Evolutionary conservation across 2,888 invertebrate species (phyloP).

Genomic region (Hoplodrina ambigua): DNA sequence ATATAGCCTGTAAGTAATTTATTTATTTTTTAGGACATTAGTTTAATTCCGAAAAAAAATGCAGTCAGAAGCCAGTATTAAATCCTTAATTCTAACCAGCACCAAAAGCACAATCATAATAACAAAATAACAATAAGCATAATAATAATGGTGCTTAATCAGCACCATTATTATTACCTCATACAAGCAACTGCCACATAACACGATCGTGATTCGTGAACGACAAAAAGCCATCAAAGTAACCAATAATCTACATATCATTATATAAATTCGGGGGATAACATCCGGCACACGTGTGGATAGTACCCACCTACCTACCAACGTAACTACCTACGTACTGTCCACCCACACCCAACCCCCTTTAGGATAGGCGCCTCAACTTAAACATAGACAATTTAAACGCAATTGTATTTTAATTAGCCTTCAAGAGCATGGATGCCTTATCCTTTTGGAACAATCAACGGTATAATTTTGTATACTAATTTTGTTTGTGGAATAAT

Average conservation of each 20-base stretch:
- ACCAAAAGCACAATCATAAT: too few species aligned
- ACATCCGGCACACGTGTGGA: slow-evolving; percentile 75
- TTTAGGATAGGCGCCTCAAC: slow-evolving; percentile 46
- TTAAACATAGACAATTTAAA: slow-evolving; percentile 53
- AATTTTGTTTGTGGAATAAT: slow-evolving; percentile 22
- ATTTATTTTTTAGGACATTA: too few species aligned
- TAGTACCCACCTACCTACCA: slow-evolving; percentile 25
- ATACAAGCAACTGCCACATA: neutral
- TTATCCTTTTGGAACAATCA: slow-evolving; percentile 45
- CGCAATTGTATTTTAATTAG: slow-evolving; percentile 73
- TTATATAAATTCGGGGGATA: slow-evolving; percentile 51
- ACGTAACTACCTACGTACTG: slow-evolving; percentile 55
- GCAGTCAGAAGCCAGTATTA: too few species aligned
- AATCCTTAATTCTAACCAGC: too few species aligned
- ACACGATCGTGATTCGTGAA: slow-evolving; percentile 29
- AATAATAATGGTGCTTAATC: too few species aligned
- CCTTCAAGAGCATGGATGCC: slow-evolving; percentile 34
- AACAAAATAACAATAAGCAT: too few species aligned
- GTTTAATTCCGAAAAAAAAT: too few species aligned
- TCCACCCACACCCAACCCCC: slow-evolving; percentile 67
- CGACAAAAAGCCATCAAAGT: slow-evolving; percentile 53
- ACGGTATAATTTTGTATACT: slow-evolving; percentile 52
- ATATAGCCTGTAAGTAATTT: neutral
- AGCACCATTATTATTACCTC: neutral
- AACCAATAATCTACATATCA: slow-evolving; percentile 59